Evolutionary conservation across 2,888 invertebrate species (phyloP).

Genomic region (Carabus problematicus): DNA sequence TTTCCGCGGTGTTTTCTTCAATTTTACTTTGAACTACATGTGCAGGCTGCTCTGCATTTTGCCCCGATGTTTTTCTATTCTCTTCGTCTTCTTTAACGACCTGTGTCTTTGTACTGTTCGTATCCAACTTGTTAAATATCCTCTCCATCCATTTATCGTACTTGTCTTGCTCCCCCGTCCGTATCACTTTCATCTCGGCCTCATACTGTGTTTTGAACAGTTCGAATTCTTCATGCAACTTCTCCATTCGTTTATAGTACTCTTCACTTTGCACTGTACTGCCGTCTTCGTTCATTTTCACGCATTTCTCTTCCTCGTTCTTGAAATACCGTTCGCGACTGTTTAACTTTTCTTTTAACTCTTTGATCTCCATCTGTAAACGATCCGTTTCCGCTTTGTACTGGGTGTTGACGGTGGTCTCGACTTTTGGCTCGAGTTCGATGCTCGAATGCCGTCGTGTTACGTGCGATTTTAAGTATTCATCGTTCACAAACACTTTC

Average conservation of each 20-base stretch:
- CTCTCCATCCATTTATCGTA: conserved; percentile 63
- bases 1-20: neutral
- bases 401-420: conserved; percentile 47
- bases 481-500: conserved; percentile 72
- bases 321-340: conserved; percentile 65
- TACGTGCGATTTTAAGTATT: conserved; percentile 70
- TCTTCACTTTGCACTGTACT: conserved; percentile 39
- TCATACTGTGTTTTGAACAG: conserved; percentile 55
- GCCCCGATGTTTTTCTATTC: conserved; percentile 48
- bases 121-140: conserved; percentile 47
- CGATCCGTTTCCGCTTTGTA: conserved; percentile 67
- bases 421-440: conserved; percentile 14
- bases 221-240: conserved; percentile 56
- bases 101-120: conserved; percentile 6
- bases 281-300: conserved; percentile 44
- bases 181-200: conserved; percentile 59
- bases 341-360: conserved; percentile 68
- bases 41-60: neutral
- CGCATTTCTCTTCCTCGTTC: conserved; percentile 48
- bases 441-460: conserved; percentile 64
- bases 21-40: conserved; percentile 19
- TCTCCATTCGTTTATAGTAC: conserved; percentile 46
- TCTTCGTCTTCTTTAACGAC: conserved; percentile 47
- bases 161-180: conserved; percentile 61
- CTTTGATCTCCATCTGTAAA: conserved; percentile 70